A percentile compares a stretch with the other conserved stretches of the same genome.
Evolutionary conservation across 2,888 invertebrate species (phyloP).

Genomic region (Dromius quadrimaculatus): DNA sequence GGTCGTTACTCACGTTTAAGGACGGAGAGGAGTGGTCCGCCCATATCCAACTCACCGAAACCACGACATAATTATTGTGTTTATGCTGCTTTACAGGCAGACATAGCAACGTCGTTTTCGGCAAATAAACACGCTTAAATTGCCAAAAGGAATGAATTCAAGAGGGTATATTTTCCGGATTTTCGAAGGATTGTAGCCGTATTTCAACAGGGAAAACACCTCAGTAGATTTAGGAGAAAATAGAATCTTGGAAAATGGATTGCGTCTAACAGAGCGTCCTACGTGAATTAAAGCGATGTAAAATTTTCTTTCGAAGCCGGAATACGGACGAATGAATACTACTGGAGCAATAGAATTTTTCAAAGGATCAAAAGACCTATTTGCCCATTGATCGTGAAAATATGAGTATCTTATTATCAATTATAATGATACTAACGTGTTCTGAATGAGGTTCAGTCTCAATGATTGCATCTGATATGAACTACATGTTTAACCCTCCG

Average conservation of each 20-base stretch:
- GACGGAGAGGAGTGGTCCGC: conserved; percentile 16
- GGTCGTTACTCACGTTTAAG: conserved; percentile 47
- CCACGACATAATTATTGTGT: conserved; percentile 52
- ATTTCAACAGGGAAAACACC: conserved; percentile 8
- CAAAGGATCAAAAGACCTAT: too few species aligned
- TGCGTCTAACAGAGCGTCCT: too few species aligned
- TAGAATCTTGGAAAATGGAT: conserved; percentile 8
- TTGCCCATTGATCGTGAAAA: too few species aligned
- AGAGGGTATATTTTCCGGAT: background rate
- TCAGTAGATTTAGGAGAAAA: background rate
- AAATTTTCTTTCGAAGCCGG: too few species aligned
- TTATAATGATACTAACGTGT: too few species aligned
- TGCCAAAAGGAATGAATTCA: conserved; percentile 32
- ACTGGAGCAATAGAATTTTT: too few species aligned
- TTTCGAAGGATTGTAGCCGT: conserved; percentile 10
- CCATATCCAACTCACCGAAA: background rate
- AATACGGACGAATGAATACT: too few species aligned
- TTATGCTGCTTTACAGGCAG: conserved; percentile 37
- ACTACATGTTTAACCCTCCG: too few species aligned
- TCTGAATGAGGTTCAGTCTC: too few species aligned
- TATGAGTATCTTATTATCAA: too few species aligned
- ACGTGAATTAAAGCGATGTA: too few species aligned
- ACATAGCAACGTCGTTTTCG: conserved; percentile 12
- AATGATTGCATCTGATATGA: too few species aligned
- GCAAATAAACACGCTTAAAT: conserved; percentile 15